Percentiles rank a stretch among this genome's conserved stretches.
Evolutionary conservation across 2,797 vertebrate genomes (phyloP).

Genomic region (Sebastes trivittatus): DNA sequence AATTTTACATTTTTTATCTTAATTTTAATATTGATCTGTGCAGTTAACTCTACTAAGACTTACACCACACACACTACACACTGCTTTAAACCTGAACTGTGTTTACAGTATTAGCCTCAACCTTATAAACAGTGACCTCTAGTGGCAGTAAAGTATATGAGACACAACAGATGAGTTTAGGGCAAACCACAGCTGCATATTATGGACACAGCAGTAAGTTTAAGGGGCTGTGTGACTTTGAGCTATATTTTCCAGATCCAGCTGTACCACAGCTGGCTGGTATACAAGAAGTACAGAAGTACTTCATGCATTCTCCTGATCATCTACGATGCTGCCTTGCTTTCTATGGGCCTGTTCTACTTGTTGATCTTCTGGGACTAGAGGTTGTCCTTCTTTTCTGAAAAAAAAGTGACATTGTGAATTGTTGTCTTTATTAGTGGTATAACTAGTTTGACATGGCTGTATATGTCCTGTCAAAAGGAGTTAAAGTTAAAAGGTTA

Average conservation of each 20-base stretch:
- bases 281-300: background rate
- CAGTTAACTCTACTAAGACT: background rate
- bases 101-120: background rate
- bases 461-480: background rate
- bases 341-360: background rate
- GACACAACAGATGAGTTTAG: background rate
- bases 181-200: background rate
- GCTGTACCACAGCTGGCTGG: background rate
- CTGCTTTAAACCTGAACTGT: background rate
- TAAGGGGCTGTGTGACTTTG: background rate
- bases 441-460: background rate
- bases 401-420: background rate
- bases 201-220: background rate
- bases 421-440: background rate
- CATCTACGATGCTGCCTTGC: background rate
- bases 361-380: background rate
- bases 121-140: conserved; percentile 3
- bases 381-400: background rate
- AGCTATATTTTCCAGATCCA: background rate
- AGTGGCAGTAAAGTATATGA: background rate
- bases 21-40: background rate
- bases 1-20: background rate
- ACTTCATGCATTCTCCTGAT: background rate
- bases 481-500: background rate
- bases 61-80: background rate